Percentiles rank a stretch among this genome's conserved stretches.
phyloP scores from a whole-genome alignment of 2,888 invertebrate species.

The Dryococelus australis region DNA sequence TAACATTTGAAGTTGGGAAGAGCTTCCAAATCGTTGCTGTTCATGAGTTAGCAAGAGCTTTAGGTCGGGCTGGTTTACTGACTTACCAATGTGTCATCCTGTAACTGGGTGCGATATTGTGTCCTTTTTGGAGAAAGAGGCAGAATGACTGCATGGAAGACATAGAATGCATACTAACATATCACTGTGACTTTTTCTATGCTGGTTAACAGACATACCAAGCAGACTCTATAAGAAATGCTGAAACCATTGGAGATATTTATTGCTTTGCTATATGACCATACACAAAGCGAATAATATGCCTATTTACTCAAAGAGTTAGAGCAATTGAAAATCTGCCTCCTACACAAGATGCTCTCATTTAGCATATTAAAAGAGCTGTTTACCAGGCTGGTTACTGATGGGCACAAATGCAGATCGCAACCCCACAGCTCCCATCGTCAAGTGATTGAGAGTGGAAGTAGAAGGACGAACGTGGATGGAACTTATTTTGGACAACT shows the following conservation, averaged over 20 bases:
- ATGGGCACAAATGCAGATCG: too few species aligned
- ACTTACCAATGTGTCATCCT: background rate
- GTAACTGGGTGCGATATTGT: background rate
- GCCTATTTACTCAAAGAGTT: background rate
- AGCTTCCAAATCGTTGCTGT: background rate
- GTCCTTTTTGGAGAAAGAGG: conserved; percentile 19
- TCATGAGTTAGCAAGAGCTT: background rate
- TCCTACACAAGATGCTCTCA: background rate
- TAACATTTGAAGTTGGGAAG: background rate
- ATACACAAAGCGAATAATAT: background rate
- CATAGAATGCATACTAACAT: background rate
- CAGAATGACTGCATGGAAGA: background rate
- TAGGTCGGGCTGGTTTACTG: background rate
- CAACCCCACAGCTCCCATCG: background rate
- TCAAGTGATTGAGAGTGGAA: background rate
- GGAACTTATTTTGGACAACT: background rate
- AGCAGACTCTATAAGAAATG: background rate
- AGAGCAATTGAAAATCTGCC: background rate
- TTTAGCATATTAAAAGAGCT: background rate
- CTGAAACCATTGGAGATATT: background rate
- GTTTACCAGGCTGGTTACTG: background rate
- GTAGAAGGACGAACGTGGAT: background rate
- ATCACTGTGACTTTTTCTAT: background rate
- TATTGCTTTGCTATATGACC: background rate
- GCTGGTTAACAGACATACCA: background rate